A percentile compares a stretch with the other conserved stretches of the same genome.
phyloP scores from a whole-genome alignment of 1,140 invertebrate species.

The Aradophagus sp. region DNA sequence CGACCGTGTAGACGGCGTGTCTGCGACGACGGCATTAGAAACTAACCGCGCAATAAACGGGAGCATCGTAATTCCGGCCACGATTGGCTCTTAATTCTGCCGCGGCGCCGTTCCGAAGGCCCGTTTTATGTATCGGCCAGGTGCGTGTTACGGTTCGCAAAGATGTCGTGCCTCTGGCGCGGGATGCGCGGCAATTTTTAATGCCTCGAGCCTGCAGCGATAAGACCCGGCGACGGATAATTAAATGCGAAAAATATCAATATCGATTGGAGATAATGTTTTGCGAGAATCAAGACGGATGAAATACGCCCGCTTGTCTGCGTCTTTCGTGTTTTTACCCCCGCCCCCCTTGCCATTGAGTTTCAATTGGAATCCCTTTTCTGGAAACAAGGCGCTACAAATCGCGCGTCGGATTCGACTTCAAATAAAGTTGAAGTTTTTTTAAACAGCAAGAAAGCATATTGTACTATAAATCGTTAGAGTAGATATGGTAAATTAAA shows the following conservation, averaged over 20 bases:
- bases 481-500: too few relatives aligned
- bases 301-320: too few relatives aligned
- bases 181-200: slow-evolving; percentile 21
- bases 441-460: too few relatives aligned
- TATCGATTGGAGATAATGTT: slow-evolving; percentile 17
- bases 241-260: slow-evolving; percentile 31
- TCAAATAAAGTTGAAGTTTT: too few relatives aligned
- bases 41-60: slow-evolving; percentile 37
- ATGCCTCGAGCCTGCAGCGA: slow-evolving; percentile 6
- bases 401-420: too few relatives aligned
- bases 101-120: slow-evolving; percentile 13
- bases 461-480: too few relatives aligned
- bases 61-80: slow-evolving; percentile 39
- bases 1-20: slow-evolving; percentile 45
- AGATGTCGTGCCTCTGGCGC: slow-evolving; percentile 20
- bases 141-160: slow-evolving; percentile 19
- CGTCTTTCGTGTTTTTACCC: too few relatives aligned
- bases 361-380: too few relatives aligned
- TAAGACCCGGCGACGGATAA: slow-evolving; percentile 4
- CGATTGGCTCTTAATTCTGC: slow-evolving; percentile 51
- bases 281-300: slow-evolving; percentile 4
- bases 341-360: too few relatives aligned
- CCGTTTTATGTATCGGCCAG: slow-evolving; percentile 22
- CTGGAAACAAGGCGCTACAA: too few relatives aligned
- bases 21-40: slow-evolving; percentile 47